Evolutionary conservation across 2,113 vertebrate genomes (phyloP), one percentile per base, ranked within the genome.

Genomic region (Rostratula benghalensis): DNA sequence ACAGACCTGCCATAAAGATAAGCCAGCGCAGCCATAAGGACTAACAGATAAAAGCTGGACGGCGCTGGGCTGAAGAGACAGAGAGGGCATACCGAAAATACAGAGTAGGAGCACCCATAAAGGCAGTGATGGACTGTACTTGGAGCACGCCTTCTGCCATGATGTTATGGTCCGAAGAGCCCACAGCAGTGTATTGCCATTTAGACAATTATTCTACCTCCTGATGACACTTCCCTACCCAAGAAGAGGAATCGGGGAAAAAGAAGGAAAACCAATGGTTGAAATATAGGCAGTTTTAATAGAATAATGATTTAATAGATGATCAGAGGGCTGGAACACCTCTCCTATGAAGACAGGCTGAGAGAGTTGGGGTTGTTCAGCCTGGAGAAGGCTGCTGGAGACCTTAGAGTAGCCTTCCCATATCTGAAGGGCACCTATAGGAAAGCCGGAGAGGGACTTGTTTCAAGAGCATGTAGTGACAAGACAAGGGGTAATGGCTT

Each of bases 1-100:
- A 41, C 53, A 61, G 76, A 31, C 48, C 30, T 22, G 27, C 67
- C 50, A 3, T 39, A 54, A 68, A 96, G 88, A 88, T 92, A 89
- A 92, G 54, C 4, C 31, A 1, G 4, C 35, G 4, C 6, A 13
- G 65, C 31, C 90, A 4, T 13, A 24, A 37, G 37, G 21, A 1
- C 28, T 5, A 2, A 10, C 0, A 35, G 88, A 85, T 93, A 94
- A 88, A 18, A 19, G 78, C 41, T 53, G 70, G 33, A 73, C 5
- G 11, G 35, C 20, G 8, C 28, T 7, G 22, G 0, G 8, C 6
- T 15, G n/a, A 33, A 69, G 31, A 61, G 41, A 12, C 30, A 11
- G 46, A 3, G 11, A 3, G 21, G 53, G 5, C n/a, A 1, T 2
- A 5, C 20, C 41, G 51, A 63, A 74, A 46, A 30, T 5, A 23